Evolutionary conservation across 2,113 vertebrate genomes (phyloP), one percentile per base, ranked within the genome.

Genomic region (Symphodus melops): DNA sequence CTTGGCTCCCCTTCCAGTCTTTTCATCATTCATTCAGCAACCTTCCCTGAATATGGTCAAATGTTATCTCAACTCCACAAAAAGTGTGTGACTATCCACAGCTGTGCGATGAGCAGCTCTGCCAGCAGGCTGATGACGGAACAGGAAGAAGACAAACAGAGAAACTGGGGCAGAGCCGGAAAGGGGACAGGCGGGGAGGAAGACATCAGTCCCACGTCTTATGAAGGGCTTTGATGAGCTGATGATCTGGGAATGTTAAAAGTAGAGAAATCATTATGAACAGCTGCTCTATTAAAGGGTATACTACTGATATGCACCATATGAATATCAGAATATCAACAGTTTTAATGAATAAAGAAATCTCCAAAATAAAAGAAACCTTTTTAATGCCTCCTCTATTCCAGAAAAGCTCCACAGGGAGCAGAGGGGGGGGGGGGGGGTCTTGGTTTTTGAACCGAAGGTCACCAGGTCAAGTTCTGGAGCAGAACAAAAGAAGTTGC

Each of bases 11-110:
- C 53, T 61, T 69, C 53, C 72, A 74, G 42, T 68, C 36, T 28
- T 73, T 82, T 81, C 56, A 71, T 75, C 81, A 82, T n/a, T n/a
- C n/a, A n/a, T n/a, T n/a, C 75, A 83, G 81, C 75, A 63, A 52
- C 54, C 17, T 76, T 81, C 72, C 36, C 64, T 66, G 59, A 81
- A 56, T 75, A 78, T 79, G 74, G 77, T 75, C 63, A 69, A 72
- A 79, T 78, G 62, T 62, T 9, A 41, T 41, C 28, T 41, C 39
- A n/a, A 53, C 67, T 70, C 33, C n/a, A 49, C 52, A 48, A 23
- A 69, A 64, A 83, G 56, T 78, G 72, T 60, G 39, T 52, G 60
- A 59, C 68, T 66, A 55, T 67, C 68, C 69, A 67, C 68, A 88
- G 79, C 75, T 83, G 76, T 64, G 68, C 41, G 44, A 39, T 7